Evolutionary conservation across 1,140 invertebrate genomes (phyloP).

Genomic region (Apis laboriosa): DNA sequence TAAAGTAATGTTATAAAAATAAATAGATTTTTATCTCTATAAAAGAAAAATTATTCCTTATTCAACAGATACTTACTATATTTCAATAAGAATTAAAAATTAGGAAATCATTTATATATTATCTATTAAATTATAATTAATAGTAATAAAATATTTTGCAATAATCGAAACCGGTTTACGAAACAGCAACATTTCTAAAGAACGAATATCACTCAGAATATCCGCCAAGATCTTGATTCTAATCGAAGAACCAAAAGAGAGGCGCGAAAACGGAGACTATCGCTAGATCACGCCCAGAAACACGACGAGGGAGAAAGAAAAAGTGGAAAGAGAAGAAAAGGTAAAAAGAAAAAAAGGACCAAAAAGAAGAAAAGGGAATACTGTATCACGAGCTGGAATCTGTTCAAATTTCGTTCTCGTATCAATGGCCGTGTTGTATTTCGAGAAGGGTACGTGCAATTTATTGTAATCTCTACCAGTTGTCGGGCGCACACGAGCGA

Average conservation of each 20-base stretch:
- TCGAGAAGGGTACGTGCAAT: slow-evolving; percentile 68
- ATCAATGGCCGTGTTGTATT: slow-evolving; percentile 64
- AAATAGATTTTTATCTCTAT: too few species aligned
- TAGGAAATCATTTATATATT: too few species aligned
- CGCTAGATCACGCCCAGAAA: slow-evolving; percentile 40
- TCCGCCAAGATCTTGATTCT: neutral
- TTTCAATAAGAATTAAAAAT: too few species aligned
- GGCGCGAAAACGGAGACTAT: slow-evolving; percentile 53
- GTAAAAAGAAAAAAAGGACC: too few species aligned
- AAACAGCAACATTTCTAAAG: too few species aligned
- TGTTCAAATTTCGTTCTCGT: slow-evolving; percentile 30
- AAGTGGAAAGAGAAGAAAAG: neutral
- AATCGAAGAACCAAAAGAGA: slow-evolving; percentile 31
- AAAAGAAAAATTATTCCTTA: too few species aligned
- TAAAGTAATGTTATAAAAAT: too few species aligned
- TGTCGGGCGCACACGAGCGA: slow-evolving; percentile 32
- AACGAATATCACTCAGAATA: neutral
- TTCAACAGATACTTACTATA: too few species aligned
- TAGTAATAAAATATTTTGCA: too few species aligned
- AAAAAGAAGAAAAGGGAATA: slow-evolving; percentile 45
- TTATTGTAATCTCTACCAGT: slow-evolving; percentile 63
- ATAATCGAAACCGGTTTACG: too few species aligned
- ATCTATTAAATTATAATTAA: too few species aligned
- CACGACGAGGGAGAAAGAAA: neutral
- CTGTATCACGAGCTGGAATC: slow-evolving; percentile 60